A percentile compares a stretch with the other conserved stretches of the same genome.
These are phyloP conservation scores for Oligia fasciuncula DNA, from an alignment of 2,888 invertebrate species.

Conservation along the genomic window DNA sequence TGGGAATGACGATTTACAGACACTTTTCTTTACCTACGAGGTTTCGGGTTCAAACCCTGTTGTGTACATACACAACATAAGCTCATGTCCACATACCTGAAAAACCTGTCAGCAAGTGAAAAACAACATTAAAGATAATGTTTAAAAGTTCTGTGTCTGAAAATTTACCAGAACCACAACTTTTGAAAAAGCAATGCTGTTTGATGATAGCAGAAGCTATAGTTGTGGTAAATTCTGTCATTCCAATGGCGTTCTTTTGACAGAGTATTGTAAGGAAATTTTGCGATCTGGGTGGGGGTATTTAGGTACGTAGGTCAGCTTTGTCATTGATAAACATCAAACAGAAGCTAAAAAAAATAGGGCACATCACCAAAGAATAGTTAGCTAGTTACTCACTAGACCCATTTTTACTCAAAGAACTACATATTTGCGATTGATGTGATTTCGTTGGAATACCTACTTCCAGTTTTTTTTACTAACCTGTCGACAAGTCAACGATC, in stretches of 20 bases:
- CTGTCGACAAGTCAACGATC: constrained; percentile 32
- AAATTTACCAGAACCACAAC: not conserved
- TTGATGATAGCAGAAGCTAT: not conserved
- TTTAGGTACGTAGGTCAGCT: not conserved
- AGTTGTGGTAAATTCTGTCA: not conserved
- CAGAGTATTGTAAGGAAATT: not conserved
- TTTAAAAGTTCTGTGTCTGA: not conserved
- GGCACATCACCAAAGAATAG: not conserved
- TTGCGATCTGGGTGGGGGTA: not conserved
- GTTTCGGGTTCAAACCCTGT: not conserved
- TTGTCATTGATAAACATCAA: not conserved
- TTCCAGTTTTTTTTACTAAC: constrained; percentile 1
- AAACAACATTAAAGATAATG: not conserved
- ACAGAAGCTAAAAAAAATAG: not conserved
- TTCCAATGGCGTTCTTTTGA: not conserved
- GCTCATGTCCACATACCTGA: not conserved
- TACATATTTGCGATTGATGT: constrained; percentile 30
- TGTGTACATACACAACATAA: not conserved
- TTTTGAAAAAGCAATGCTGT: not conserved
- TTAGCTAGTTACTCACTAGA: not conserved
- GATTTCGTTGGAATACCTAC: not conserved
- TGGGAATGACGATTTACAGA: not conserved
- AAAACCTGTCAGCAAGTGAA: not conserved
- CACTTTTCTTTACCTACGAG: too few relatives aligned
- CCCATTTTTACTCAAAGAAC: not conserved